Base-by-base conservation (phyloP, 1,140 invertebrate species). In the Drosophila funebris region DNA sequence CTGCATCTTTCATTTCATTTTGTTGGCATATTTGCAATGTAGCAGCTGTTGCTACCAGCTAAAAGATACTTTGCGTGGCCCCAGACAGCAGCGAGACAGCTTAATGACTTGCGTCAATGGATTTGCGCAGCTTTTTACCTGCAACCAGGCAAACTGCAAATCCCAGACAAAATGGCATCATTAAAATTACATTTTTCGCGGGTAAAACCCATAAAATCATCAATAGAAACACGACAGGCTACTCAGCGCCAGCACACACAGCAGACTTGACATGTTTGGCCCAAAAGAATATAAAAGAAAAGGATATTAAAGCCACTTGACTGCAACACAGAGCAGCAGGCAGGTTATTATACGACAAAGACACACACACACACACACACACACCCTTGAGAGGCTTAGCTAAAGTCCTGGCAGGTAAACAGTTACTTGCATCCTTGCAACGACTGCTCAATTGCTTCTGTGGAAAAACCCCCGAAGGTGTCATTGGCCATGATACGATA, bases 181-280 rank as follows among this genome's bases (percentile, higher is more conserved):
- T 87, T 87, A 81, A 71, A 70, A 43, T 64, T 36, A 43, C 33
- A 76, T 64, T 72, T 78, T 78, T 78, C 61, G 75, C 75, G 67
- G 82, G 83, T 88, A 87, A 87, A 87, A 87, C 82, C 82, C 83
- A 87, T 87, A 87, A 87, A 87, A 78, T 76, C 66, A 87, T 87
- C 82, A 87, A 87, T 87, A 66, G 81, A 79, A 70, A 31, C 13
- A 4, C 22, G 22, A 22, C 22, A 22, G 22, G 22, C 22, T 2
- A 22, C 27, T 0, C 48, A 50, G 50, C 57, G 39, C 57, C 39
- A 56, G 5, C 8, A 31, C 13, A 36, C 8, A n/a, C 16, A 67
- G 4, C 4, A 13, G 4, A 36, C 33, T 50, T 66, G 36, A 73
- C 64, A 41, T n/a, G n/a, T 48, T 39, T 56, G 53, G 56, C 57